These are phyloP conservation scores for Cnemophilus loriae DNA, from an alignment of 2,113 vertebrate species.

Conservation along the genomic window DNA sequence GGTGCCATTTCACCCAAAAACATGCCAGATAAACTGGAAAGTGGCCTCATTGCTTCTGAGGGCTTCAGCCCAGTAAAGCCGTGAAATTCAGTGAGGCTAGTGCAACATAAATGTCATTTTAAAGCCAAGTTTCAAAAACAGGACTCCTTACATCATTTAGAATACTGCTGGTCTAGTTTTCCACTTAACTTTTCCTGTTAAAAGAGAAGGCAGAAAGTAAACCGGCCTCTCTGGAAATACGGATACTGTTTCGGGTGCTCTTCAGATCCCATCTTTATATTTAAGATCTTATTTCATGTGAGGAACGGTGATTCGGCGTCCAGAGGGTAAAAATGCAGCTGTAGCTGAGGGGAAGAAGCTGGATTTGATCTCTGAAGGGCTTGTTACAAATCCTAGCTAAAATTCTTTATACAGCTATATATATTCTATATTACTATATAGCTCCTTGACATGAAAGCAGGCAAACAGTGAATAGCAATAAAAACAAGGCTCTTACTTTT, in stretches of 20 bases:
- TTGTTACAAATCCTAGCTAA: not conserved
- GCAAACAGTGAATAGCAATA: not conserved
- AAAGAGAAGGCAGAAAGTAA: not conserved
- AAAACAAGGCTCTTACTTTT: constrained; percentile 80
- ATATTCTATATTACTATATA: not conserved
- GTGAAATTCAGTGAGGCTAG: not conserved
- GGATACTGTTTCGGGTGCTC: not conserved
- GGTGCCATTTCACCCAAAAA: not conserved
- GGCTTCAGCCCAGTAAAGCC: not conserved
- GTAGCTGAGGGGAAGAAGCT: not conserved
- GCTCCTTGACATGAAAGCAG: not conserved
- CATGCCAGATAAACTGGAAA: not conserved
- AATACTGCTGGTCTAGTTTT: not conserved
- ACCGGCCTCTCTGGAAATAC: not conserved
- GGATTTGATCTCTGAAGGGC: not conserved
- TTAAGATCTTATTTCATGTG: not conserved
- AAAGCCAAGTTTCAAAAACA: not conserved
- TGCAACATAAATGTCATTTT: not conserved
- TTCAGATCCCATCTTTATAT: not conserved
- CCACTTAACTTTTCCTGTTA: not conserved
- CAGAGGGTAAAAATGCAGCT: not conserved
- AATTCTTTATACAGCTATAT: not conserved
- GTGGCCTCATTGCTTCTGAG: not conserved
- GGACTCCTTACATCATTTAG: not conserved
- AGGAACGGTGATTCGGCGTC: not conserved